Evolutionary conservation across 1,140 invertebrate species (phyloP).

Genomic region (Zaprionus ghesquierei): DNA sequence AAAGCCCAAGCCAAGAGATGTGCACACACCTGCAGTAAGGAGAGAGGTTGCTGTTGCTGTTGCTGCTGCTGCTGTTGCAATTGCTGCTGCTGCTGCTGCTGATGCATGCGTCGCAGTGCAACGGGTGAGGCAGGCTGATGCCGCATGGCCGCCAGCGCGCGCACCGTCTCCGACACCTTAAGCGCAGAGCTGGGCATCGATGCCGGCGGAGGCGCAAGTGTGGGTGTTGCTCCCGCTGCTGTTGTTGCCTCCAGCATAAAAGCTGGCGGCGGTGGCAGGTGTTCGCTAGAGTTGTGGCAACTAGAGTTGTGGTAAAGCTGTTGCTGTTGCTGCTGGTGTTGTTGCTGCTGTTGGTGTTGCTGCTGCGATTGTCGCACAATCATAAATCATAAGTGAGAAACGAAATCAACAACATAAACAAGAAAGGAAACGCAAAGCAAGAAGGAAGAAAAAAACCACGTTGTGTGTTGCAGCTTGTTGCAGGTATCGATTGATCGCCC

Average conservation of each 20-base stretch:
- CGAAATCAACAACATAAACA: conserved; percentile 52
- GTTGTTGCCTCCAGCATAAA: conserved; percentile 87
- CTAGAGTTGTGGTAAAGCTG: conserved; percentile 36
- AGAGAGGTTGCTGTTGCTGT: conserved; percentile 45
- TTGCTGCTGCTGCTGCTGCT: conserved; percentile 54
- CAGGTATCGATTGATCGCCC: conserved; percentile 1
- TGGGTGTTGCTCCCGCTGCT: conserved; percentile 17
- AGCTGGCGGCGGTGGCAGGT: conserved; percentile 92
- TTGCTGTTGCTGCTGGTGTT: conserved; percentile 22
- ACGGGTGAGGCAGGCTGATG: conserved; percentile 93
- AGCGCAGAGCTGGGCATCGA: conserved; percentile 79
- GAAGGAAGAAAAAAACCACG: conserved; percentile 18
- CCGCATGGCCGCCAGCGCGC: conserved; percentile 91
- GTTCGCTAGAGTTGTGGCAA: conserved; percentile 84
- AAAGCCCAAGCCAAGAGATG: conserved; percentile 45
- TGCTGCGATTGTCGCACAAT: conserved; percentile 36
- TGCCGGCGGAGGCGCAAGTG: conserved; percentile 37
- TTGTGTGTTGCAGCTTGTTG: conserved; percentile 23
- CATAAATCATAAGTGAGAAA: conserved; percentile 59
- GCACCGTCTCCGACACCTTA: conserved; percentile 93
- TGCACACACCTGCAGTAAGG: conserved; percentile 71
- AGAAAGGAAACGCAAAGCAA: conserved; percentile 17
- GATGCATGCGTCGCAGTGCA: conserved; percentile 84
- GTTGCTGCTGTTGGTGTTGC: conserved; percentile 36
- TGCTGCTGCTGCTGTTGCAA: conserved; percentile 49